Percentiles rank a stretch among this genome's conserved stretches.
Conservation (phyloP, 2,888 invertebrate genomes). For the Anagyrus pseudococci region DNA sequence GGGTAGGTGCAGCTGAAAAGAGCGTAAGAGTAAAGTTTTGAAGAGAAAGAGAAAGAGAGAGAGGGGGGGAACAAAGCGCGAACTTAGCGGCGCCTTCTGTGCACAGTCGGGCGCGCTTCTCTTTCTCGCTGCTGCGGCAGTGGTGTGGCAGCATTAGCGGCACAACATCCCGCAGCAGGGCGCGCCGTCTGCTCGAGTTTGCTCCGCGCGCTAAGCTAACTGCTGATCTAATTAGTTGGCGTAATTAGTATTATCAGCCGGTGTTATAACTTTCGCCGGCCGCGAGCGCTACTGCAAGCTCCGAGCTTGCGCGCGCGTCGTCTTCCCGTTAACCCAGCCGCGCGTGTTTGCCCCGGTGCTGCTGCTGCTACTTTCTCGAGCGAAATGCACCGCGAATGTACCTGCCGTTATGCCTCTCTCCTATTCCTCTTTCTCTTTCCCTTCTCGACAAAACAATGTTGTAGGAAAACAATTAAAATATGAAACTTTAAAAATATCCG, state of each 20-base stretch:
- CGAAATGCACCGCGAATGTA: conserved; percentile 12
- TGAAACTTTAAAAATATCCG: too few species aligned
- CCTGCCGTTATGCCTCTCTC: conserved; percentile 5
- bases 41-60: conserved; percentile 19
- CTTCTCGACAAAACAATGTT: too few species aligned
- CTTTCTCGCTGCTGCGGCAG: background rate
- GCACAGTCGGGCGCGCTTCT: too few species aligned
- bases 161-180: background rate
- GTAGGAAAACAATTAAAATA: too few species aligned
- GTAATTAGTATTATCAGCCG: conserved; percentile 39
- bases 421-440: background rate
- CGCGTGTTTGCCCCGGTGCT: conserved; percentile 22
- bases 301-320: too few species aligned
- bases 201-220: conserved; percentile 32
- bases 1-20: too few species aligned
- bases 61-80: conserved; percentile 24
- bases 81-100: background rate
- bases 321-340: background rate
- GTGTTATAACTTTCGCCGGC: conserved; percentile 31
- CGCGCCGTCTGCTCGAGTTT: conserved; percentile 30
- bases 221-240: conserved; percentile 40
- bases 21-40: too few species aligned
- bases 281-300: too few species aligned
- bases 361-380: background rate
- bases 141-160: background rate